Evolutionary conservation across 2,797 vertebrate genomes (phyloP).

Genomic region (Coregonus ussuriensis): DNA sequence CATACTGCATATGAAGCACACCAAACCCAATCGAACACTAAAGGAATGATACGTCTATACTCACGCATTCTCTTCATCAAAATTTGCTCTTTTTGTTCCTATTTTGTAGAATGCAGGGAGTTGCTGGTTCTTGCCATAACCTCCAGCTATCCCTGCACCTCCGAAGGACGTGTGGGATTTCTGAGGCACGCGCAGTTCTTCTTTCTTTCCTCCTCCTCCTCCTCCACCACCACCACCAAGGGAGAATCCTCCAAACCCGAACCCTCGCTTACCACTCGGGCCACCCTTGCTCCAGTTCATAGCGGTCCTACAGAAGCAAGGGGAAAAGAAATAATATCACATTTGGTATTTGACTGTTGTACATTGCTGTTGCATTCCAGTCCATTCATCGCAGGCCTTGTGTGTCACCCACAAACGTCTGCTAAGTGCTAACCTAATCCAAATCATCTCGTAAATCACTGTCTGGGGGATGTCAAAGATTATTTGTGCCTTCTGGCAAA

Average conservation of each 20-base stretch:
- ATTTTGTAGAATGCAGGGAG: slow-evolving; percentile 99
- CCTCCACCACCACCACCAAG: slow-evolving; percentile 66
- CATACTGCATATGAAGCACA: no score
- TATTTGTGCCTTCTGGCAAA: neutral
- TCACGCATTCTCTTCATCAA: slow-evolving; percentile 99
- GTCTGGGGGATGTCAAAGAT: neutral
- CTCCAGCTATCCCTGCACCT: slow-evolving; percentile 74
- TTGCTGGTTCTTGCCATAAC: slow-evolving; percentile 87
- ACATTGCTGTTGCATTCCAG: neutral
- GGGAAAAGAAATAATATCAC: neutral
- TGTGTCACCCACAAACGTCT: neutral
- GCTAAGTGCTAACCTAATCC: neutral
- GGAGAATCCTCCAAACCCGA: slow-evolving; percentile 96
- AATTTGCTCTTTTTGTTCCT: slow-evolving; percentile 94
- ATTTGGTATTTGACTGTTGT: slow-evolving; percentile 14
- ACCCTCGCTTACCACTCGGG: slow-evolving; percentile 91
- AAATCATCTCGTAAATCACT: no score
- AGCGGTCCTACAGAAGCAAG: slow-evolving; percentile 32
- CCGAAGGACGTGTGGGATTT: slow-evolving; percentile 87
- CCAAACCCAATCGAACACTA: neutral
- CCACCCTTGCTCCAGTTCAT: slow-evolving; percentile 99
- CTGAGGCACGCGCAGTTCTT: slow-evolving; percentile 83
- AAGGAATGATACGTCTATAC: slow-evolving; percentile 45
- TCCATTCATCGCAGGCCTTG: neutral
- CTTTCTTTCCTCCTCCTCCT: slow-evolving; percentile 78